Base-by-base conservation (phyloP, 2,113 vertebrate genomes). In the Ictalurus furcatus region DNA sequence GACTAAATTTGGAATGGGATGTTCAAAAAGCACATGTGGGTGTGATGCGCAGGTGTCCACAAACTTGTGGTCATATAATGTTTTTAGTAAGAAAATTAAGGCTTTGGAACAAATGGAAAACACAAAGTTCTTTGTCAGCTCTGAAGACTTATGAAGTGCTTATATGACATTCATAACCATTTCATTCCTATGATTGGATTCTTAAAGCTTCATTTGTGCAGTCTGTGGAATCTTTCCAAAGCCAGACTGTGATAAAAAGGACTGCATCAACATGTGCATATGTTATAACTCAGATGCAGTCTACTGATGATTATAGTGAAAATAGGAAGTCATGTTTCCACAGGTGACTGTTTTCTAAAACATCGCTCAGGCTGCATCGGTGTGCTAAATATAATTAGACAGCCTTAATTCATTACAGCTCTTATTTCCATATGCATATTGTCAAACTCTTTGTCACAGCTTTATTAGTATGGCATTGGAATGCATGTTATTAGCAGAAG, bases 381-480 rank as follows among this genome's bases (percentile, higher is more conserved):
- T 54, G 87, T 34, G 44, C 6, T 86, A 89, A 52, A 69, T 79
- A 65, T 25, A 86, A 86, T 85, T 88, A 19, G 34, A 59, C 71
- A 74, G 37, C 19, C 23, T 79, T 85, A 76, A 89, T 86, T 88
- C 81, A 74, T 37, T 69, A 52, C 34, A 65, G 69, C 58, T 37
- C 73, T 21, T 23, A 21, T 59, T 80, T 65, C 40, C 71, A 88
- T 89, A 88, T 59, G 73, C 88, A 88, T 65, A 85, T 37, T 88
- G 86, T 86, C 88, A 84, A 65, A 25, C 23, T 84, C 78, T 83
- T 87, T 79, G 90, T 65, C 28, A 63, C 37, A 85, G 52, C 87
- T 79, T 85, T 88, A 89, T 92, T 92, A 88, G 74, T 48, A 74
- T 88, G 88, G 84, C 86, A 86, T 88, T 88, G 83, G 78, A 61